A percentile compares a stretch with the other conserved stretches of the same genome.
Conservation (phyloP, 2,888 invertebrate genomes). For the Crematogaster levior region DNA sequence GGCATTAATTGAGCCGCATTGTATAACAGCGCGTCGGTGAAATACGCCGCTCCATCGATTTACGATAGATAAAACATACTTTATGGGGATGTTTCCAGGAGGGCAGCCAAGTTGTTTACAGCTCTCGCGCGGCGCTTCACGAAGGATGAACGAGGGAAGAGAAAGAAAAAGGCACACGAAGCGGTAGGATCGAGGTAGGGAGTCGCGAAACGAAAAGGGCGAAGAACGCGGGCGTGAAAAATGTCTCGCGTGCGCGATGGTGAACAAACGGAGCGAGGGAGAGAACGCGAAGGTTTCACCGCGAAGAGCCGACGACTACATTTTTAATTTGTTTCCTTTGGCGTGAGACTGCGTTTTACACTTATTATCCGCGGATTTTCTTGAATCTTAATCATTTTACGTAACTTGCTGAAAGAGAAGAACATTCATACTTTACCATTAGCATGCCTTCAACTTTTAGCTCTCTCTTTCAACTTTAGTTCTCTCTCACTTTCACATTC, state of each 20-base stretch:
- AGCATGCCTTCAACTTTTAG: no score
- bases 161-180: constrained; percentile 43
- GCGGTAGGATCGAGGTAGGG: constrained; percentile 29
- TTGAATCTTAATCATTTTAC: neutral
- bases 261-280: constrained; percentile 6
- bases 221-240: constrained; percentile 45
- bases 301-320: neutral
- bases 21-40: constrained; percentile 81
- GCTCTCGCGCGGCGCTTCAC: constrained; percentile 57
- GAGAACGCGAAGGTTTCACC: constrained; percentile 10
- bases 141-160: constrained; percentile 48
- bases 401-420: neutral
- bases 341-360: neutral
- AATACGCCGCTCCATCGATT: constrained; percentile 84
- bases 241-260: constrained; percentile 44
- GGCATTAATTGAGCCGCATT: constrained; percentile 85
- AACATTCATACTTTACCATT: neutral
- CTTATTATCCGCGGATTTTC: neutral
- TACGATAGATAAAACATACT: constrained; percentile 85
- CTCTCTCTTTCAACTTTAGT: neutral
- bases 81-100: constrained; percentile 84
- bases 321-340: constrained; percentile 10
- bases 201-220: neutral
- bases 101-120: constrained; percentile 82
- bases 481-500: neutral